Conservation (phyloP, 37 sponge, comb jelly and placozoan genomes). For the Petrosia ficiformis region DNA sequence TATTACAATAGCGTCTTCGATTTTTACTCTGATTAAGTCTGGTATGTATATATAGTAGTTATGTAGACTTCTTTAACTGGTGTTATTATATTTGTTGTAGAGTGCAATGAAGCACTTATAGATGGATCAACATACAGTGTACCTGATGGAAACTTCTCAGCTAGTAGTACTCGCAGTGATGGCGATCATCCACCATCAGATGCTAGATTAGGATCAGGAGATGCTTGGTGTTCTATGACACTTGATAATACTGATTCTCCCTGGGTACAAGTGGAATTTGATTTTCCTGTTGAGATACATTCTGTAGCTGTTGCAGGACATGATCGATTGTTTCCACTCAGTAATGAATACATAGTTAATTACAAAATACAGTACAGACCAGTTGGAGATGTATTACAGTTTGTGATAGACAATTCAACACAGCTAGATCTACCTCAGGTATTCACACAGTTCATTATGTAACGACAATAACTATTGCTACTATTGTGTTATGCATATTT, state of each 20-base stretch:
- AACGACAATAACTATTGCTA: too few species aligned
- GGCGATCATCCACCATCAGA: conserved; percentile 3
- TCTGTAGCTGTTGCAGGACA: conserved; percentile 9
- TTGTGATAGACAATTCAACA: too few species aligned
- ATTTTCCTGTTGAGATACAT: conserved; percentile 9
- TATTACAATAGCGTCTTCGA: too few species aligned
- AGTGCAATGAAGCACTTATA: conserved; percentile 4
- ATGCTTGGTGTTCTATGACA: conserved; percentile 26
- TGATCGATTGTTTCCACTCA: not conserved
- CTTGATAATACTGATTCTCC: not conserved
- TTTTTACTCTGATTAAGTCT: too few species aligned
- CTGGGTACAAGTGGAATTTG: conserved; percentile 37
- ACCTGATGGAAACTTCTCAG: not conserved
- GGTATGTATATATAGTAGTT: too few species aligned
- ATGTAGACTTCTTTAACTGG: too few species aligned
- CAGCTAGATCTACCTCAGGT: too few species aligned
- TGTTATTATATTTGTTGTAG: too few species aligned
- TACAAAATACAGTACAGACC: not conserved
- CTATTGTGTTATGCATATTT: too few species aligned
- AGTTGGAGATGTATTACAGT: too few species aligned
- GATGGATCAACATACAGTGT: conserved; percentile 19
- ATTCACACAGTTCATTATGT: too few species aligned
- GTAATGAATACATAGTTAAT: not conserved
- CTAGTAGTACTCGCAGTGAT: not conserved
- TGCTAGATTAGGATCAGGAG: conserved; percentile 1